These are phyloP conservation scores for Doris montereyensis DNA, from an alignment of 2,888 invertebrate species.

Conservation along the genomic window DNA sequence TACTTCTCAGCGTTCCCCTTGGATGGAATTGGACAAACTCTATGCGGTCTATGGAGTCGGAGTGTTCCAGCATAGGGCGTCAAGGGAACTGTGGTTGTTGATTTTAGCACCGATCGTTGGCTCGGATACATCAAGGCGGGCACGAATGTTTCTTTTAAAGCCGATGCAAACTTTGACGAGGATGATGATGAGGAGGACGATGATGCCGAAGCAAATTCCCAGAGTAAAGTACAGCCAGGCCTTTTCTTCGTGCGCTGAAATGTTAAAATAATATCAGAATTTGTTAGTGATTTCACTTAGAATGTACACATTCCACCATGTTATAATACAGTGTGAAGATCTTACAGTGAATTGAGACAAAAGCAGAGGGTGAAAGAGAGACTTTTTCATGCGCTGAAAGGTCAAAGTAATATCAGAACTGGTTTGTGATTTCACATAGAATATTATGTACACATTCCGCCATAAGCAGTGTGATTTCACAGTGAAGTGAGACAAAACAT, in stretches of 20 bases:
- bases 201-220: conserved; percentile 61
- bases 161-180: conserved; percentile 59
- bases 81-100: conserved; percentile 53
- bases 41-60: conserved; percentile 65
- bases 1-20: conserved; percentile 51
- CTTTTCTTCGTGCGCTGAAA: conserved; percentile 63
- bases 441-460: too few relatives aligned
- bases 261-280: too few relatives aligned
- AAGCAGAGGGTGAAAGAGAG: too few relatives aligned
- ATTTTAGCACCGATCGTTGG: conserved; percentile 52
- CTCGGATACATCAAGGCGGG: conserved; percentile 63
- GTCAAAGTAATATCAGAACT: too few relatives aligned
- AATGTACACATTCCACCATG: too few relatives aligned
- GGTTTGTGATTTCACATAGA: too few relatives aligned
- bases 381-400: too few relatives aligned
- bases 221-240: conserved; percentile 64
- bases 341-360: too few relatives aligned
- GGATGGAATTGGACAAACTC: conserved; percentile 66
- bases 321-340: too few relatives aligned
- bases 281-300: too few relatives aligned
- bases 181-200: conserved; percentile 58
- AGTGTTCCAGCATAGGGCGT: conserved; percentile 59
- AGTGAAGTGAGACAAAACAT: too few relatives aligned
- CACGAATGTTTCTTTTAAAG: conserved; percentile 56
- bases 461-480: too few relatives aligned